These are phyloP conservation scores for Chiridota heheva DNA, from an alignment of 35 echinoderm and acorn worm species.

Conservation along the genomic window DNA sequence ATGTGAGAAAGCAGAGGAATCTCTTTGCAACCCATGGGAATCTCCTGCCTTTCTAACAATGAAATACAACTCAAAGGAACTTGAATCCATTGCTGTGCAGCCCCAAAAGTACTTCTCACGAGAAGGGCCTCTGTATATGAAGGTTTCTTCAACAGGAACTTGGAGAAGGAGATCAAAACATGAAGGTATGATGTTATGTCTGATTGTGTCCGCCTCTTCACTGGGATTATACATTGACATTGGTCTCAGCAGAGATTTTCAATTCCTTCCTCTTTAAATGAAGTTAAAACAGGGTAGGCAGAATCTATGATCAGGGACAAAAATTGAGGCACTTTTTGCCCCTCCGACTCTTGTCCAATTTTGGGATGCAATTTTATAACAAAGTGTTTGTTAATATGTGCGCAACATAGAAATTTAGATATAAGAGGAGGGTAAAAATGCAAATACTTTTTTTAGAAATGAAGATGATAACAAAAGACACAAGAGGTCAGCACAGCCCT, in stretches of 20 bases:
- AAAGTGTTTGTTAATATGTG: no score
- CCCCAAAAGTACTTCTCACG: slow-evolving; percentile 80
- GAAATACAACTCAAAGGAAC: slow-evolving; percentile 82
- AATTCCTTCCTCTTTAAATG: not conserved
- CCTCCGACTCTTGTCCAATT: not conserved
- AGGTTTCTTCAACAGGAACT: slow-evolving; percentile 28
- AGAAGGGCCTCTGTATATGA: slow-evolving; percentile 92
- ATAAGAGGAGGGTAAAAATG: no score
- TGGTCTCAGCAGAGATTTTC: not conserved
- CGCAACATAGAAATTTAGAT: no score
- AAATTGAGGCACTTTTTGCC: not conserved
- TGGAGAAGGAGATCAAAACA: slow-evolving; percentile 78
- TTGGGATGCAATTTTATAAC: not conserved
- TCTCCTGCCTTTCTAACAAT: no score
- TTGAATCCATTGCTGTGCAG: slow-evolving; percentile 75
- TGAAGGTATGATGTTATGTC: slow-evolving; percentile 46
- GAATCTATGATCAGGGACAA: not conserved
- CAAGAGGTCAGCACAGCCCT: no score
- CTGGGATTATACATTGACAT: not conserved
- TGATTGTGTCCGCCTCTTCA: not conserved
- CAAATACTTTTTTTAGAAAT: no score
- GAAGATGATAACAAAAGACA: no score
- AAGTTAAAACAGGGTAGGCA: not conserved
- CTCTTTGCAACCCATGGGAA: no score
- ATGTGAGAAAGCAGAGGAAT: no score